Conservation (phyloP, 1,140 invertebrate species). For the Globodera ellingtonae region DNA sequence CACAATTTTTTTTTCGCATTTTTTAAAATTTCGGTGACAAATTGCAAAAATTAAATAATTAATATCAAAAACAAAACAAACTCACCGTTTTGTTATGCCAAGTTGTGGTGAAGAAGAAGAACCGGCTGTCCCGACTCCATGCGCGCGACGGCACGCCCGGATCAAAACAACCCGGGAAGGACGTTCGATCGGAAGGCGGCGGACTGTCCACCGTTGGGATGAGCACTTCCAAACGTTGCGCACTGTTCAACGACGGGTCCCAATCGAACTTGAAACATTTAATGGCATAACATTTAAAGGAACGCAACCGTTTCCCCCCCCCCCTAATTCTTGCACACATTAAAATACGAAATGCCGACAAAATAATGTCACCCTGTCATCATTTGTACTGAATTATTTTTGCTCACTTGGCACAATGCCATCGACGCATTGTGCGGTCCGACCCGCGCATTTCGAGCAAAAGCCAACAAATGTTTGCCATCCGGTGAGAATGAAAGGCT, state of each 20-base stretch:
- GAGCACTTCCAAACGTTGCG: background rate
- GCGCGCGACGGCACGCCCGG: slow-evolving; percentile 9
- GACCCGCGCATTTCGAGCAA: slow-evolving; percentile 66
- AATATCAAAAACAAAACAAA: background rate
- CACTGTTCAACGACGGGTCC: slow-evolving; percentile 4
- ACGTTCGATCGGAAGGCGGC: background rate
- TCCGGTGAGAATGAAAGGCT: slow-evolving; percentile 67
- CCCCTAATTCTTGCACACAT: background rate
- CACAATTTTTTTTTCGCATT: background rate
- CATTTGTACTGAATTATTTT: background rate
- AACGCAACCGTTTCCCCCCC: no score
- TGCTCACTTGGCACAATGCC: slow-evolving; percentile 36
- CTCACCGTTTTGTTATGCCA: slow-evolving; percentile 7
- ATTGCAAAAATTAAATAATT: background rate
- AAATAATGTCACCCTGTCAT: background rate
- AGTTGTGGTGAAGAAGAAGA: slow-evolving; percentile 21
- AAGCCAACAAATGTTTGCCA: slow-evolving; percentile 66
- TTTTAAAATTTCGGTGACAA: slow-evolving; percentile 10
- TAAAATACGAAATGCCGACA: background rate
- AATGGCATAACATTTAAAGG: no score
- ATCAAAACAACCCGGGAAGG: slow-evolving; percentile 17
- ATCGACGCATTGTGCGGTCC: slow-evolving; percentile 67
- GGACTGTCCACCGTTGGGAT: background rate
- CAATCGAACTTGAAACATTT: background rate
- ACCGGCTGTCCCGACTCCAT: slow-evolving; percentile 11